Evolutionary conservation across 1,140 invertebrate species (phyloP), one percentile per base, ranked within the genome.

Genomic region (Heliconius hermathena): DNA sequence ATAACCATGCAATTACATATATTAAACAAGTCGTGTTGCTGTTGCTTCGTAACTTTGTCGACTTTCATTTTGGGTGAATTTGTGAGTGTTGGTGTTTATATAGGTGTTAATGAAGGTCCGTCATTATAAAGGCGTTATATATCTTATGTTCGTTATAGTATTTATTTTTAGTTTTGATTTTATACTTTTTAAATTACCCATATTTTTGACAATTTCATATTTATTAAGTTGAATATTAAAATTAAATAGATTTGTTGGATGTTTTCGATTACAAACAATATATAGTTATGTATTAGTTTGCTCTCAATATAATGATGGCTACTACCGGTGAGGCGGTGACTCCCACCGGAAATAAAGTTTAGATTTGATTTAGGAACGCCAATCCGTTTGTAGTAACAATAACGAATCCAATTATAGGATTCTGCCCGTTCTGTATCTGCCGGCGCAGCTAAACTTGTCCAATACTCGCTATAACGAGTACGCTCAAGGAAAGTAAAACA

Each of bases 311-410:
- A 87, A 88, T 84, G 81, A 85, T 83, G 36, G 66, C 60, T 6
- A 72, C 36, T 72, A 11, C 71, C 71, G 71, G 33, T 72, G 36
- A 80, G 84, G 72, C 82, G 83, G 77, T 73, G 78, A 83, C 83
- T 90, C 90, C 86, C 88, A 82, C 73, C 82, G 91, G 91, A 92
- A 87, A 88, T 87, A 91, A 92, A 92, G 85, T 93, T 93, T 93
- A 66, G 90, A 93, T 92, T 90, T 88, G 90, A 90, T 91, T 93
- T 85, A 91, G 89, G 89, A 87, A 88, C 87, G 91, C 89, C 90
- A 91, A 91, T 91, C 88, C 87, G 88, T 82, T 89, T 90, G 87
- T 87, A 84, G 87, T 87, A 88, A 87, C 86, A 88, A 83, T 91
- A 89, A 87, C 86, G 86, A 88, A 91, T 87, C 90, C 87, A 91